Conservation (phyloP, 2,888 invertebrate species). For the Amphipoea lucens region DNA sequence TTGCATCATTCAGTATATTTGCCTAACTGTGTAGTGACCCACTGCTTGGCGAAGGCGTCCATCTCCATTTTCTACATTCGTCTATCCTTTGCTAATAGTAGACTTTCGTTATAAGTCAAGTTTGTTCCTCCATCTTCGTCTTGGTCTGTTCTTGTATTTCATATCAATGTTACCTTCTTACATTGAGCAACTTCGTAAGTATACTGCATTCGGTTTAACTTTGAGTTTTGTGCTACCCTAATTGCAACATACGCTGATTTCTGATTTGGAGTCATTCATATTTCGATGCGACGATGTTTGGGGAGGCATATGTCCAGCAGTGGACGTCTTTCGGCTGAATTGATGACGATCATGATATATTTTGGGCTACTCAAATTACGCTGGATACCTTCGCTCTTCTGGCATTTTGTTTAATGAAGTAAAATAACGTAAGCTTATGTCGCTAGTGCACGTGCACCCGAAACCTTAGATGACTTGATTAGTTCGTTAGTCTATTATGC, state of each 20-base stretch:
- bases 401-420: no score
- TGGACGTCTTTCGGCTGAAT: neutral
- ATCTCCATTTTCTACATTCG: neutral
- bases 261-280: neutral
- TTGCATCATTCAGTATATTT: neutral
- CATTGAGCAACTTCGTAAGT: neutral
- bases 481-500: conserved; percentile 11
- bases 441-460: neutral
- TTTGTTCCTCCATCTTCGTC: neutral
- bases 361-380: neutral
- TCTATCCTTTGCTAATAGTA: neutral
- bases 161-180: neutral
- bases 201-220: neutral
- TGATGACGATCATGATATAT: neutral
- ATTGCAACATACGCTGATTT: neutral
- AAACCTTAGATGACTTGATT: conserved; percentile 6
- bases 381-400: neutral
- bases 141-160: neutral
- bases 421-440: neutral
- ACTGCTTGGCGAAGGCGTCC: no score
- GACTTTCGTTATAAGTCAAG: neutral
- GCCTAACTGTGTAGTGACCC: no score
- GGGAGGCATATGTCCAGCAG: neutral
- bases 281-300: neutral
- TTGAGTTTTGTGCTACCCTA: neutral